Evolutionary conservation across 35 echinoderm and acorn worm species (phyloP).

Genomic region (Amphiura filiformis): DNA sequence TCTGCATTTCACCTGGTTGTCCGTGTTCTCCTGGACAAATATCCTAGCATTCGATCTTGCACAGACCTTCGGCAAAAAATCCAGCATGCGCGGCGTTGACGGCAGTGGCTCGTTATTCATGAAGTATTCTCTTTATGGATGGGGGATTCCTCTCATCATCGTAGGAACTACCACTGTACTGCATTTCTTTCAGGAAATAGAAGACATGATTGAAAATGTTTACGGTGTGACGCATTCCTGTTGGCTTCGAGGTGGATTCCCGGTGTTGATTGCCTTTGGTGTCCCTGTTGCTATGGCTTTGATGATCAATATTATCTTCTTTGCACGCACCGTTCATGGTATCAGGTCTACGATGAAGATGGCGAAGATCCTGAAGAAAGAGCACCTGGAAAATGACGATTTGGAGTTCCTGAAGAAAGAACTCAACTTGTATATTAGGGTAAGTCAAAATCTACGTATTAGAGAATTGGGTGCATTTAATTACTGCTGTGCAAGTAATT

Average conservation of each 20-base stretch:
- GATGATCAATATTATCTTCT: neutral
- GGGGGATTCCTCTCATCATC: neutral
- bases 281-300: neutral
- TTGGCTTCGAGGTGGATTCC: neutral
- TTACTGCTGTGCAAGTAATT: too few species aligned
- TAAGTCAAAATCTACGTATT: too few species aligned
- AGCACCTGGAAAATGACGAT: neutral
- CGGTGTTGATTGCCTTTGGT: neutral
- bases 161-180: neutral
- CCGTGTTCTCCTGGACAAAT: conserved; percentile 24
- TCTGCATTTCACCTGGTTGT: conserved; percentile 25
- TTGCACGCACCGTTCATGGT: neutral
- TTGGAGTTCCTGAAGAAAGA: neutral
- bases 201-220: neutral
- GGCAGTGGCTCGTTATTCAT: neutral
- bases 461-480: too few species aligned
- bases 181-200: neutral
- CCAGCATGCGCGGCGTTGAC: neutral
- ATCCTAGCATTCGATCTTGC: conserved; percentile 35
- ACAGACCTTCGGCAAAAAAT: neutral
- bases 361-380: neutral
- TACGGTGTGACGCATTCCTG: neutral
- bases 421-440: neutral
- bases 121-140: neutral
- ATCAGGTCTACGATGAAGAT: neutral